Evolutionary conservation across 2,888 invertebrate species (phyloP).

Genomic region (Pseudanteris insignis): DNA sequence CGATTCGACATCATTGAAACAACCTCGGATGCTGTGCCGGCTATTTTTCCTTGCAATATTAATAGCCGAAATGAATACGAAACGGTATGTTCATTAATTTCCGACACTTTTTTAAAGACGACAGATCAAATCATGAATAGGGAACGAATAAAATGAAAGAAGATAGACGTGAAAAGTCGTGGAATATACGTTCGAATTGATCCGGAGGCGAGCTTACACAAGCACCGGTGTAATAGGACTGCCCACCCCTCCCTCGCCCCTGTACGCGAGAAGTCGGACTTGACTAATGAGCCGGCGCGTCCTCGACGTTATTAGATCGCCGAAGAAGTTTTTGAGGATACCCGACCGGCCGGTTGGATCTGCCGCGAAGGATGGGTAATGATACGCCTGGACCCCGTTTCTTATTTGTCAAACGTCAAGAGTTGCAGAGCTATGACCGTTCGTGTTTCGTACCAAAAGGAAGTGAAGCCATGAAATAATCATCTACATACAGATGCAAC

Average conservation of each 20-base stretch:
- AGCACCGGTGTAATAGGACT: slow-evolving; percentile 55
- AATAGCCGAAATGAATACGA: slow-evolving; percentile 11
- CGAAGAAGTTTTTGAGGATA: slow-evolving; percentile 64
- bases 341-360: slow-evolving; percentile 54
- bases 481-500: slow-evolving; percentile 48
- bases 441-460: slow-evolving; percentile 55
- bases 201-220: slow-evolving; percentile 51
- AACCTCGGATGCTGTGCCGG: too few species aligned
- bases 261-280: slow-evolving; percentile 55
- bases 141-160: slow-evolving; percentile 35
- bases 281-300: slow-evolving; percentile 67
- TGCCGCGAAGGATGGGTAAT: slow-evolving; percentile 65
- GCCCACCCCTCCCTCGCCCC: slow-evolving; percentile 7
- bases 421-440: slow-evolving; percentile 56
- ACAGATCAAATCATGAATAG: slow-evolving; percentile 33
- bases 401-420: slow-evolving; percentile 67
- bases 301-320: slow-evolving; percentile 66
- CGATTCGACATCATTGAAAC: too few species aligned
- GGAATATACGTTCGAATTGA: slow-evolving; percentile 41
- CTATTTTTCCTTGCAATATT: slow-evolving; percentile 13
- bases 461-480: slow-evolving; percentile 52
- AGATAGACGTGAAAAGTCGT: slow-evolving; percentile 37
- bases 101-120: slow-evolving; percentile 14
- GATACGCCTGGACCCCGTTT: slow-evolving; percentile 65
- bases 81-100: slow-evolving; percentile 28